Conservation (phyloP, 2,888 invertebrate species). For the Watsonalla binaria region DNA sequence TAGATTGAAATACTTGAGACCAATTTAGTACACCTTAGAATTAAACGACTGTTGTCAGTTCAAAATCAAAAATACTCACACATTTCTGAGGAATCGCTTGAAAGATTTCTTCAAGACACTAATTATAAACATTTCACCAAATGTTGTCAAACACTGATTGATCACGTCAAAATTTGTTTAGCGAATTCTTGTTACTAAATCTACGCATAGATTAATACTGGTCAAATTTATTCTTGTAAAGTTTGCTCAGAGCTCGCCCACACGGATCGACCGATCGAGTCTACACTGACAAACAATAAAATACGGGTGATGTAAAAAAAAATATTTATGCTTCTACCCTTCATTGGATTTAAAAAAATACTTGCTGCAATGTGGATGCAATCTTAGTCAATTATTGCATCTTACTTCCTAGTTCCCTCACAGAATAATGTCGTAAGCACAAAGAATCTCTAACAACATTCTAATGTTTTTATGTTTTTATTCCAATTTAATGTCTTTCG, state of each 20-base stretch:
- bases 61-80: conserved; percentile 41
- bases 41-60: neutral
- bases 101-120: conserved; percentile 40
- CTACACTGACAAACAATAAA: neutral
- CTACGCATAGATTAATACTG: neutral
- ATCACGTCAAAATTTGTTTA: conserved; percentile 1
- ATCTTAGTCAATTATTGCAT: too few relatives aligned
- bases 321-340: neutral
- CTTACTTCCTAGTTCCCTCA: too few relatives aligned
- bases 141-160: neutral
- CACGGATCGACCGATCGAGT: neutral
- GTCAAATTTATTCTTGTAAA: neutral
- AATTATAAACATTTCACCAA: conserved; percentile 26
- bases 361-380: too few relatives aligned
- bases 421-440: too few relatives aligned
- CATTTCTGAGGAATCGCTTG: conserved; percentile 43
- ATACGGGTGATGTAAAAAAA: neutral
- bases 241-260: neutral
- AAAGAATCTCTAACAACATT: too few relatives aligned
- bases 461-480: too few relatives aligned
- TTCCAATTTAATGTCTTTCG: too few relatives aligned
- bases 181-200: conserved; percentile 6
- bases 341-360: neutral
- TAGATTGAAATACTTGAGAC: neutral
- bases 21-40: neutral